Evolutionary conservation across 2,888 invertebrate species (phyloP).

Genomic region (Blera fallax): DNA sequence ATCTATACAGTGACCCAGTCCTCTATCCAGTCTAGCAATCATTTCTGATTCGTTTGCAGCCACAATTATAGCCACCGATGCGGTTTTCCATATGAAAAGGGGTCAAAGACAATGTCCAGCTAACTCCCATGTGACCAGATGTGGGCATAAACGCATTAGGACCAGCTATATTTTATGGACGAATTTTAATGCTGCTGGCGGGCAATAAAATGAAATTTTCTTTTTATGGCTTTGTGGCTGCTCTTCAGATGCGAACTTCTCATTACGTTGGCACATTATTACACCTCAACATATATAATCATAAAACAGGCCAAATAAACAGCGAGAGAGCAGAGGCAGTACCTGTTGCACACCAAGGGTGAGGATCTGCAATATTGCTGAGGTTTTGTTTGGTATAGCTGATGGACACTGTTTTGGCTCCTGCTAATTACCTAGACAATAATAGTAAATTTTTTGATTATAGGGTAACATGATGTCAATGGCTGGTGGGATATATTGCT

Average conservation of each 20-base stretch:
- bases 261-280: not conserved
- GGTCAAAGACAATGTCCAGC: not conserved
- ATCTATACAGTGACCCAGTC: no score
- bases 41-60: no score
- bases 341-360: not conserved
- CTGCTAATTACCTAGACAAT: slow-evolving; percentile 51
- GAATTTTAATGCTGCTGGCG: slow-evolving; percentile 8
- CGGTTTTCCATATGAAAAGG: not conserved
- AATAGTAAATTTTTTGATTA: slow-evolving; percentile 53
- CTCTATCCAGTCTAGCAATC: no score
- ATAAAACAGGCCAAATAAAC: slow-evolving; percentile 3
- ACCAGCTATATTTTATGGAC: slow-evolving; percentile 30
- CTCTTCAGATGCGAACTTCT: slow-evolving; percentile 26
- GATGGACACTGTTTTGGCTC: slow-evolving; percentile 43
- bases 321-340: not conserved
- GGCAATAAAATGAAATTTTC: slow-evolving; percentile 12
- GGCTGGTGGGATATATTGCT: not conserved
- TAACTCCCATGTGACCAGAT: not conserved
- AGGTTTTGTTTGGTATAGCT: not conserved
- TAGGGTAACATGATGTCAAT: slow-evolving; percentile 1
- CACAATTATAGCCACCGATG: no score
- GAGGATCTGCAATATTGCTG: slow-evolving; percentile 9
- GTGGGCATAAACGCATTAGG: not conserved
- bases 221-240: slow-evolving; percentile 23
- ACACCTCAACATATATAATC: not conserved